Percentiles rank a stretch among this genome's conserved stretches.
Conservation (phyloP, 2,797 vertebrate species). For the Sphenopsis melanotis region DNA sequence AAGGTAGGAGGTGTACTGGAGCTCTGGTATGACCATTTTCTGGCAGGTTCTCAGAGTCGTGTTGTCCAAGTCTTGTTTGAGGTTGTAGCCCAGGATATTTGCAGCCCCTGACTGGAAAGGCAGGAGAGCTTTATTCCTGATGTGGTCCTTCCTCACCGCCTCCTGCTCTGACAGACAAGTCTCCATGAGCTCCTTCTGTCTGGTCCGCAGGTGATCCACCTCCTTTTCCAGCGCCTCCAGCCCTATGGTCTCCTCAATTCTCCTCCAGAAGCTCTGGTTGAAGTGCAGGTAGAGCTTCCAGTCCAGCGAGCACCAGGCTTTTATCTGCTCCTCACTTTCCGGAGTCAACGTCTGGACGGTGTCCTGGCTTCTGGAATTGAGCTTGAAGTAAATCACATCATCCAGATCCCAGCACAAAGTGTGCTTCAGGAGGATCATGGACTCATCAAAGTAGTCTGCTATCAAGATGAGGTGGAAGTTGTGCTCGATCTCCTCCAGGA, state of each 20-base stretch:
- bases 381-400: constrained; percentile 82
- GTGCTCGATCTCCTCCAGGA: constrained; percentile 71
- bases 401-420: constrained; percentile 85
- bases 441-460: constrained; percentile 88
- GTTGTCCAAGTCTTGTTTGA: constrained; percentile 69
- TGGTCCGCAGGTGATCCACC: constrained; percentile 67
- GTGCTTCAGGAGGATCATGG: constrained; percentile 83
- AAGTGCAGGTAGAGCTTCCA: constrained; percentile 87
- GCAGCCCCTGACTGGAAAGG: constrained; percentile 83
- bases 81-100: constrained; percentile 84
- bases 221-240: constrained; percentile 70
- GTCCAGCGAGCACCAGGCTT: constrained; percentile 82
- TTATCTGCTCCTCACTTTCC: constrained; percentile 65
- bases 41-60: constrained; percentile 69
- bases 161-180: constrained; percentile 74
- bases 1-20: constrained; percentile 80
- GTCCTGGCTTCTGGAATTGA: constrained; percentile 78
- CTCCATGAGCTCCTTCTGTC: constrained; percentile 69
- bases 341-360: constrained; percentile 56
- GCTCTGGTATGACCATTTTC: constrained; percentile 80
- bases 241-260: constrained; percentile 71
- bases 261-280: constrained; percentile 84
- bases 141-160: constrained; percentile 61
- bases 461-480: constrained; percentile 85
- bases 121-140: constrained; percentile 71